A percentile compares a stretch with the other conserved stretches of the same genome.
Conservation (phyloP, 2,797 vertebrate species). For the Dallia pectoralis region DNA sequence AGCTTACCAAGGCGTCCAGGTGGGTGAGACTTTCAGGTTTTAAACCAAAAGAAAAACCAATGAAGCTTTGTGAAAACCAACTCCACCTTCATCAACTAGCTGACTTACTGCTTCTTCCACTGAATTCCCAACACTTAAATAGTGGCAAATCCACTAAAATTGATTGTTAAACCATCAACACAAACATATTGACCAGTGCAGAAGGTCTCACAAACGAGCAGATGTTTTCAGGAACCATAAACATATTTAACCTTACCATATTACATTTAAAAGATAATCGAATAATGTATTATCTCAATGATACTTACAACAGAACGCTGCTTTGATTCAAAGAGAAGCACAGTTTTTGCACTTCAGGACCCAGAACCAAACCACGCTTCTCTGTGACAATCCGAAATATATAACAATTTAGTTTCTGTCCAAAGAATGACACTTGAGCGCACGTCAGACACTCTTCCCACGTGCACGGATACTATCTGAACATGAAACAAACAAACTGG, state of each 20-base stretch:
- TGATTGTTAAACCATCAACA: background rate
- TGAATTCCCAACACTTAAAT: background rate
- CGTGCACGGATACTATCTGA: slow-evolving; percentile 15
- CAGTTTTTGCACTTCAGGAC: background rate
- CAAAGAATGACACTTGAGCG: background rate
- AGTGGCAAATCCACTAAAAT: background rate
- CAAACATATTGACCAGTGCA: background rate
- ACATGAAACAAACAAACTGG: slow-evolving; percentile 23
- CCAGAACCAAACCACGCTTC: slow-evolving; percentile 1
- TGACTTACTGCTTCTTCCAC: background rate
- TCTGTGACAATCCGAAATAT: background rate
- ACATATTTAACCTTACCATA: background rate
- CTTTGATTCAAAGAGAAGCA: background rate
- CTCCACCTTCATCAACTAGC: background rate
- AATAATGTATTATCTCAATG: background rate
- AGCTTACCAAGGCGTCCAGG: background rate
- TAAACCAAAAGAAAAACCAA: background rate
- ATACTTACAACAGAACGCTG: background rate
- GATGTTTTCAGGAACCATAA: too few species aligned
- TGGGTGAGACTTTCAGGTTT: background rate
- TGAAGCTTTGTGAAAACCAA: background rate
- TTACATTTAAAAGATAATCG: background rate
- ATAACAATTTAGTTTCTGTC: background rate
- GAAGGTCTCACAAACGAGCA: too few species aligned
- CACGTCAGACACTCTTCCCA: slow-evolving; percentile 21